phyloP scores from a whole-genome alignment of 2,888 invertebrate species.

The Deilephila elpenor region DNA sequence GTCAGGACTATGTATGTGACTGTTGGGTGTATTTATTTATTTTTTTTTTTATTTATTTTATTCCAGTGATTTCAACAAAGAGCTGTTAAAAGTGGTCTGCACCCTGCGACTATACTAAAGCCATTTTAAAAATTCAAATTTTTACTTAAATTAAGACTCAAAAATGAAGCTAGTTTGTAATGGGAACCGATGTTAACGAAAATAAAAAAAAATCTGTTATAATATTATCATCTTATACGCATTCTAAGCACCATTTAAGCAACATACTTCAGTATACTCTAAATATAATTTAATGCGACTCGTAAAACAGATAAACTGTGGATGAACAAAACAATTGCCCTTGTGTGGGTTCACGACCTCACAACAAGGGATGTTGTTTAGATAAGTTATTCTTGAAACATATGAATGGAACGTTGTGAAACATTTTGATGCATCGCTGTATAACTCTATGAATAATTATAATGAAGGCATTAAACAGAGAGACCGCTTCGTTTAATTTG shows the following conservation, averaged over 20 bases:
- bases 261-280: neutral
- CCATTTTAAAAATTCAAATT: too few relatives aligned
- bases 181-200: too few relatives aligned
- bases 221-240: too few relatives aligned
- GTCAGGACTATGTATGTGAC: too few relatives aligned
- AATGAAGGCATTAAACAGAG: neutral
- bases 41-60: too few relatives aligned
- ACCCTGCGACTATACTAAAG: too few relatives aligned
- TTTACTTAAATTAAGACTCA: too few relatives aligned
- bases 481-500: neutral
- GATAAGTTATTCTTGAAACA: constrained; percentile 32
- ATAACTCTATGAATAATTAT: neutral
- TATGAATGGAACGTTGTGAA: constrained; percentile 26
- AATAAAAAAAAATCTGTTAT: too few relatives aligned
- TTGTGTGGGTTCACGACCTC: constrained; percentile 37
- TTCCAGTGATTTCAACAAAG: too few relatives aligned
- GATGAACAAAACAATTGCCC: constrained; percentile 15
- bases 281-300: constrained; percentile 9
- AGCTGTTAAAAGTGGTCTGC: too few relatives aligned
- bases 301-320: constrained; percentile 20
- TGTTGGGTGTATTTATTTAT: too few relatives aligned
- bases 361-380: constrained; percentile 38
- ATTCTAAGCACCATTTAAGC: neutral
- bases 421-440: constrained; percentile 14
- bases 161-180: too few relatives aligned